Conservation (phyloP, 2,113 vertebrate species). For the Athene cunicularia region DNA sequence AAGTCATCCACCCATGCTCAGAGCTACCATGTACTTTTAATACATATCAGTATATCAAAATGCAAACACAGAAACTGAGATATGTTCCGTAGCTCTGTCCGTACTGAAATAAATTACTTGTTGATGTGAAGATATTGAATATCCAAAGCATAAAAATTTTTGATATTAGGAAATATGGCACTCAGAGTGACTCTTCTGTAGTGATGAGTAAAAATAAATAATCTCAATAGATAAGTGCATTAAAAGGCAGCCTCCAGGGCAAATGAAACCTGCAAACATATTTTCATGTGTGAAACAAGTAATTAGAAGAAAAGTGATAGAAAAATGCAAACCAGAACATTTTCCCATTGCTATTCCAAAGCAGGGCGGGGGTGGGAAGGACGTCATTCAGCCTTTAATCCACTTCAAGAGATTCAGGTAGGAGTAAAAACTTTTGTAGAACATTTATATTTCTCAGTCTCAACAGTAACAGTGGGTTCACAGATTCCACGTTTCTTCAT, state of each 20-base stretch:
- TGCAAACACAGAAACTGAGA: not conserved
- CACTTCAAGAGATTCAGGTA: not conserved
- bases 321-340: constrained; percentile 32
- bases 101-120: constrained; percentile 50
- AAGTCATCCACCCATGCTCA: not conserved
- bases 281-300: constrained; percentile 52
- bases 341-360: not conserved
- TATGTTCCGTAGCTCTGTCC: not conserved
- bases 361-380: not conserved
- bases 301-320: constrained; percentile 47
- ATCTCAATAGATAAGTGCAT: constrained; percentile 30
- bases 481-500: constrained; percentile 32
- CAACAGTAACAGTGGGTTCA: not conserved
- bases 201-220: constrained; percentile 47
- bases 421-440: constrained; percentile 17
- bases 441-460: constrained; percentile 1
- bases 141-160: constrained; percentile 25
- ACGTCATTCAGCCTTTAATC: not conserved
- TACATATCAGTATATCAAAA: constrained; percentile 26
- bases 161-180: constrained; percentile 27
- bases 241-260: constrained; percentile 32
- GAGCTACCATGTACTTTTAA: constrained; percentile 27
- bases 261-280: constrained; percentile 35
- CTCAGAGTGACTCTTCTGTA: not conserved
- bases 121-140: constrained; percentile 38